phyloP scores from a whole-genome alignment of 1,140 invertebrate genomes.

The Tigriopus japonicus region DNA sequence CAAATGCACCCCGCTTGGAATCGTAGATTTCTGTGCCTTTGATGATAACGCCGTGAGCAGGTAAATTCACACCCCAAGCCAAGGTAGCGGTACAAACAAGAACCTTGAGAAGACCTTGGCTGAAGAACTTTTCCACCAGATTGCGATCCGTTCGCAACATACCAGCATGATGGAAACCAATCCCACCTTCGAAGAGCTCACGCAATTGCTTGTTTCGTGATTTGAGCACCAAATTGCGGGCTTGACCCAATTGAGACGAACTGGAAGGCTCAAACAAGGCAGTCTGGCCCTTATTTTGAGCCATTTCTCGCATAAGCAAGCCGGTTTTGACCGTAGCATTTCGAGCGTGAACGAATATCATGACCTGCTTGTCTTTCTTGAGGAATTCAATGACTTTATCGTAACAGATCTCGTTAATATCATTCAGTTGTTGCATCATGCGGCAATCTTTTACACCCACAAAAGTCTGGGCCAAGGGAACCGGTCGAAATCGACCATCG shows the following conservation, averaged over 20 bases:
- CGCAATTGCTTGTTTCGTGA: conserved; percentile 51
- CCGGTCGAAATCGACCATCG: conserved; percentile 85
- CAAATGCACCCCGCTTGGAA: conserved; percentile 76
- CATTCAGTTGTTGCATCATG: conserved; percentile 49
- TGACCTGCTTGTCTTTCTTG: conserved; percentile 76
- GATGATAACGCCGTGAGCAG: conserved; percentile 92
- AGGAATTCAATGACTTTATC: conserved; percentile 76
- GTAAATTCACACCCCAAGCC: conserved; percentile 98
- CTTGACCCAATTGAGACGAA: conserved; percentile 35
- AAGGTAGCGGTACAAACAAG: conserved; percentile 92
- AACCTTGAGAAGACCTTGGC: conserved; percentile 72
- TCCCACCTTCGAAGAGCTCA: conserved; percentile 66
- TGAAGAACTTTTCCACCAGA: conserved; percentile 71
- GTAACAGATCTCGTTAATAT: conserved; percentile 87
- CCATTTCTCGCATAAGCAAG: conserved; percentile 50
- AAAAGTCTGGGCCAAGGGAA: conserved; percentile 80
- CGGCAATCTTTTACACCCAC: conserved; percentile 68
- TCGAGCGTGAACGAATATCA: conserved; percentile 96
- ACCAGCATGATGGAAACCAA: conserved; percentile 93
- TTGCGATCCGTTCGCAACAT: conserved; percentile 64
- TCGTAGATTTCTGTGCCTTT: conserved; percentile 97
- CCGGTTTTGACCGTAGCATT: conserved; percentile 84
- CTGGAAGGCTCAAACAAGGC: conserved; percentile 41
- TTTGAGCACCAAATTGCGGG: conserved; percentile 41
- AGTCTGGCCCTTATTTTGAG: conserved; percentile 47